Base-by-base conservation (phyloP, 1,140 invertebrate genomes). In the Macrotrachela quadricornifera region DNA sequence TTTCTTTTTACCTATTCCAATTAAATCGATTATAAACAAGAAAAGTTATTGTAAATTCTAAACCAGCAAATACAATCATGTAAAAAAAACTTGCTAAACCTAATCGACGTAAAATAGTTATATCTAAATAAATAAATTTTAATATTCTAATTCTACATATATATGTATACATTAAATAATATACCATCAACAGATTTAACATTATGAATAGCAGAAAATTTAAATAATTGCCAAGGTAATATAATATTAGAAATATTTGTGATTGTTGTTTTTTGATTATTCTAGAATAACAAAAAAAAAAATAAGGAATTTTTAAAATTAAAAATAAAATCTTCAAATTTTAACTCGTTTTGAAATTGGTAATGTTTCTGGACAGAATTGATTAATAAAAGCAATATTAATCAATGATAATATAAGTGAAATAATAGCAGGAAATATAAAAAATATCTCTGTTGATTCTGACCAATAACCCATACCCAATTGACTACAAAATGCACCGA, bases 1-100 rank as follows among this genome's bases (percentile, higher is more conserved):
- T 30, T 4, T 4, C 2, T 30, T 4, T 30, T 58, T 61, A 73
- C 73, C 70, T 74, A 37, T 79, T 80, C 64, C 87, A 96, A 38
- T 79, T 73, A 64, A 96, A 94, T 44, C 81, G 77, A 59, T 87
- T 79, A 73, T 95, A 87, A 46, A 86, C 92, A 36, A 97, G 73
- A 70, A 97, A 99, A 41, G 88, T 92, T 37, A 99, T 71, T 1
- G 91, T 96, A 64, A 95, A 97, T 70, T 99, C 92, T 39, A 97
- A 71, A 1, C 90, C 91, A 51, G 90, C 94, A 65, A 94, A 99
- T 17, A 96, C 74, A 63, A 97, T 91, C 42, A 99, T 72, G 69
- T 92, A 97, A 1, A 91, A 64, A 66, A 97, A 96, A 69, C 95
- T 95, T 17, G 86, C 78, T 39, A 75, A 59, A 49, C 90, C 90